phyloP scores from a whole-genome alignment of 1,140 invertebrate genomes.

The Lysiphlebus fabarum region DNA sequence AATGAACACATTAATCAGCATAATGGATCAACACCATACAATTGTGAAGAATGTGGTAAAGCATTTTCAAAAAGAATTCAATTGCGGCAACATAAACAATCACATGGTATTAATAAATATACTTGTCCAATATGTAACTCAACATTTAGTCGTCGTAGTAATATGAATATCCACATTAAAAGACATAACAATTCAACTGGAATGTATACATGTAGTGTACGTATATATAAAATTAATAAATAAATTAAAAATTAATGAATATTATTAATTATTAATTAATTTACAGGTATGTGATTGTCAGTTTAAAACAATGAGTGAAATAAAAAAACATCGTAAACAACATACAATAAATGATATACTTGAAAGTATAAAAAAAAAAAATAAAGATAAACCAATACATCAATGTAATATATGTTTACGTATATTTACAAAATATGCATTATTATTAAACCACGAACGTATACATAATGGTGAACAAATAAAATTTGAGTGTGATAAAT shows the following conservation, averaged over 20 bases:
- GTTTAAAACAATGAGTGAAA: conserved; percentile 44
- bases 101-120: conserved; percentile 40
- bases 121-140: conserved; percentile 40
- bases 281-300: conserved; percentile 35
- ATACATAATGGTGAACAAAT: conserved; percentile 30
- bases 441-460: conserved; percentile 33
- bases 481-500: conserved; percentile 36
- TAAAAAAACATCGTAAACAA: conserved; percentile 40
- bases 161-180: conserved; percentile 47
- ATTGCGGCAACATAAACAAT: conserved; percentile 44
- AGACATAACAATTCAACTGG: conserved; percentile 37
- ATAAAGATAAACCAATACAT: conserved; percentile 29
- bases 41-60: conserved; percentile 52
- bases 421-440: conserved; percentile 30
- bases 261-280: conserved; percentile 13
- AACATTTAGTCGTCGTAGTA: conserved; percentile 45
- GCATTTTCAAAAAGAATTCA: conserved; percentile 49
- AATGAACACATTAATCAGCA: conserved; percentile 48
- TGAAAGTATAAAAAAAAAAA: conserved; percentile 36
- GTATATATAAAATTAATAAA: conserved; percentile 20
- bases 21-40: conserved; percentile 47
- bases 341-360: conserved; percentile 37
- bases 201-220: conserved; percentile 42
- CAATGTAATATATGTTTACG: conserved; percentile 32
- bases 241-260: neutral